Evolutionary conservation across 2,113 vertebrate genomes (phyloP).

Genomic region (Stercorarius parasiticus): DNA sequence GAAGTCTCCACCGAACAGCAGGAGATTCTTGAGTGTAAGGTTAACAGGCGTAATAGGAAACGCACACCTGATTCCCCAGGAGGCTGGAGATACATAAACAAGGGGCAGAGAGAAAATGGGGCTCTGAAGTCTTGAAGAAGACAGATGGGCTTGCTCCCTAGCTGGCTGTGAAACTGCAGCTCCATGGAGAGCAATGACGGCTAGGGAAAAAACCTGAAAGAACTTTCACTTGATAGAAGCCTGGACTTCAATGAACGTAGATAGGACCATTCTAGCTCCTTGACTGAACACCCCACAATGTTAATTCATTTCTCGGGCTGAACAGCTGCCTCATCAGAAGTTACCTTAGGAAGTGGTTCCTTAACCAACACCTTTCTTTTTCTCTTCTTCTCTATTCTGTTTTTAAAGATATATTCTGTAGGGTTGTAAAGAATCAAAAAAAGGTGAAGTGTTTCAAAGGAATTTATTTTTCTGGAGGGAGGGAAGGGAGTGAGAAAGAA

Average conservation of each 20-base stretch:
- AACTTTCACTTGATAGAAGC: not conserved
- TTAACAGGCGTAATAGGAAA: not conserved
- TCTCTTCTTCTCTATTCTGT: not conserved
- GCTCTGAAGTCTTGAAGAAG: not conserved
- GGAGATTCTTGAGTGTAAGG: not conserved
- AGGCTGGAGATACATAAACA: not conserved
- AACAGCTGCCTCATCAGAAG: not conserved
- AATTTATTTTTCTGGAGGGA: not conserved
- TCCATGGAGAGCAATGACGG: not conserved
- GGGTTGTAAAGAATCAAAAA: not conserved
- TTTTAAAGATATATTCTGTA: not conserved
- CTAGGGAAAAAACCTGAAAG: not conserved
- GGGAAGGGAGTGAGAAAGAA: not conserved
- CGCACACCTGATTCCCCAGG: not conserved
- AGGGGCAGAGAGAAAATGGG: not conserved
- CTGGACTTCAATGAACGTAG: not conserved
- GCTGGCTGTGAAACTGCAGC: not conserved
- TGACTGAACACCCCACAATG: not conserved
- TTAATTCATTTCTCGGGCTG: not conserved
- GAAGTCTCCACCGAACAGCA: constrained; percentile 21
- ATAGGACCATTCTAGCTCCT: not conserved
- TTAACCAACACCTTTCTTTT: not conserved
- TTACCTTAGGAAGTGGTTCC: not conserved
- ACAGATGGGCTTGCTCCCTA: not conserved
- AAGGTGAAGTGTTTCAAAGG: not conserved